A percentile compares a stretch with the other conserved stretches of the same genome.
These are phyloP conservation scores for Chlorospingus semifuscus DNA, from an alignment of 2,797 vertebrate species.

Conservation along the genomic window DNA sequence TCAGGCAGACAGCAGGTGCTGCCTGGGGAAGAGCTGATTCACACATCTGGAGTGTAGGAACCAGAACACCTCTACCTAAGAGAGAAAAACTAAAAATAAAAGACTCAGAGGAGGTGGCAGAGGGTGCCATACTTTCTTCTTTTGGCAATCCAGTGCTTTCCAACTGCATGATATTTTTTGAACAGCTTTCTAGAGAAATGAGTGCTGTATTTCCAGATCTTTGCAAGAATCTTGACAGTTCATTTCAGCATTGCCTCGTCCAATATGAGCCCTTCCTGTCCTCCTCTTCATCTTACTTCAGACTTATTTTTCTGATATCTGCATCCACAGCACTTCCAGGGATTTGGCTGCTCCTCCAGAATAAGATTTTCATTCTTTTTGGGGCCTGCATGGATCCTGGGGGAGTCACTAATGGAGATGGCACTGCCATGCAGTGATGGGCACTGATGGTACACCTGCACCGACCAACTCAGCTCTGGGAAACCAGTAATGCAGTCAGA, in stretches of 20 bases:
- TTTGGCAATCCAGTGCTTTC: neutral
- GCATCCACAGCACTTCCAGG: neutral
- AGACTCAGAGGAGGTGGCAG: neutral
- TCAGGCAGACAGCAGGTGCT: constrained; percentile 60
- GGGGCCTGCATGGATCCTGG: rapidly evolving
- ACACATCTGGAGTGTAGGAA: constrained; percentile 48
- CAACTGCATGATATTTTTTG: neutral
- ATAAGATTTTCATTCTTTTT: neutral
- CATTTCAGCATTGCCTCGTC: neutral
- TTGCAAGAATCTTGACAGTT: neutral
- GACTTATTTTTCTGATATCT: neutral
- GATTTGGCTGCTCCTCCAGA: neutral
- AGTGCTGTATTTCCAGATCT: neutral
- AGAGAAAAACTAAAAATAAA: constrained; percentile 17
- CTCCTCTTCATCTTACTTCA: neutral
- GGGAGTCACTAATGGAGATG: rapidly evolving
- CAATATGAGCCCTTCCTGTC: neutral
- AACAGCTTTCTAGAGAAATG: neutral
- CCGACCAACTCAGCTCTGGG: neutral
- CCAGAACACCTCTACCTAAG: neutral
- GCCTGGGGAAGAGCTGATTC: constrained; percentile 55
- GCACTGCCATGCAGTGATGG: neutral
- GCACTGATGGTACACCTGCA: neutral
- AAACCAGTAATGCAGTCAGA: neutral
- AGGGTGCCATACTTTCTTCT: neutral